Percentiles rank a stretch among this genome's conserved stretches.
Evolutionary conservation across 2,797 vertebrate species (phyloP).

Genomic region (Threskiornis aethiopicus): DNA sequence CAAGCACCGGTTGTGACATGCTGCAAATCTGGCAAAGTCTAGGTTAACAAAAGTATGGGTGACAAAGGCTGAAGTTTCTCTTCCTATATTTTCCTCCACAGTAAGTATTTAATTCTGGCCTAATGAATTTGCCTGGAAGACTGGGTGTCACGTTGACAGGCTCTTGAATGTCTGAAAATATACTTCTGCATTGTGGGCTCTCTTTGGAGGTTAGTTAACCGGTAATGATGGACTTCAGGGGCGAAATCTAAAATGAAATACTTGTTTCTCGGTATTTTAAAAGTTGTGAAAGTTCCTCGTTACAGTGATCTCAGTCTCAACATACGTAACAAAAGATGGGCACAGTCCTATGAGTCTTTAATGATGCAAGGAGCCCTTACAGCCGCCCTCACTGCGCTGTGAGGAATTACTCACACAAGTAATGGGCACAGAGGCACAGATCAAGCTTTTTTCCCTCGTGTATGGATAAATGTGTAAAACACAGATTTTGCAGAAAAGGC

Average conservation of each 20-base stretch:
- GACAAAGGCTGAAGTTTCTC: constrained; percentile 80
- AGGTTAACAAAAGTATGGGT: constrained; percentile 79
- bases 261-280: constrained; percentile 33
- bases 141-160: constrained; percentile 71
- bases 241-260: background rate
- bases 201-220: constrained; percentile 65
- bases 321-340: background rate
- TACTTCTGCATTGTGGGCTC: constrained; percentile 59
- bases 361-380: background rate
- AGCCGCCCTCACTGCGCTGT: background rate
- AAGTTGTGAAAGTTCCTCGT: constrained; percentile 13
- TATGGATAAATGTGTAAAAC: background rate
- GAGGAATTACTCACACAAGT: background rate
- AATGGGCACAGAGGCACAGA: background rate
- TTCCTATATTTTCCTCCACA: constrained; percentile 72
- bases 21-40: constrained; percentile 76
- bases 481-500: background rate
- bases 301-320: constrained; percentile 22
- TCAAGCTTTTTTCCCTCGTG: background rate
- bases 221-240: constrained; percentile 55
- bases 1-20: constrained; percentile 72
- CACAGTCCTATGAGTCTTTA: background rate
- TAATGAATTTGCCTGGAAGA: constrained; percentile 75
- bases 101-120: constrained; percentile 75
- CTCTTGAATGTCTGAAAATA: constrained; percentile 74